Conservation (phyloP, 2,113 vertebrate genomes). For the Hystrix cristata region DNA sequence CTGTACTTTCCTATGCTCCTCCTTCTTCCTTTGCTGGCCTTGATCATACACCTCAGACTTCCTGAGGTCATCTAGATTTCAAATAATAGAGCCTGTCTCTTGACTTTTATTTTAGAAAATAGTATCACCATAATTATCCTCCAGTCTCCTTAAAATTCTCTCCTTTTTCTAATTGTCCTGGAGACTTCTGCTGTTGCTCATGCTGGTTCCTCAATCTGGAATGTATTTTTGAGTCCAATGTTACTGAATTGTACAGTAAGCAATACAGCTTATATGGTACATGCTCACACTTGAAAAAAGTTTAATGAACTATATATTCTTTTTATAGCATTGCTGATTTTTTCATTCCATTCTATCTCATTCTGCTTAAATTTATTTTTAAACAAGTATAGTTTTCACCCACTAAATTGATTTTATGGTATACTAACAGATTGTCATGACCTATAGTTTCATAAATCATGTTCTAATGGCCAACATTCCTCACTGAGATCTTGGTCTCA, state of each 20-base stretch:
- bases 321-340: neutral
- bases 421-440: neutral
- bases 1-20: neutral
- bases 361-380: constrained; percentile 20
- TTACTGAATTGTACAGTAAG: neutral
- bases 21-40: neutral
- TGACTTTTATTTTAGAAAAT: constrained; percentile 42
- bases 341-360: neutral
- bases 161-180: neutral
- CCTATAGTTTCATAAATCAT: neutral
- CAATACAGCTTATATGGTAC: neutral
- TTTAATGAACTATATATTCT: neutral
- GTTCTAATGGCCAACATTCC: neutral
- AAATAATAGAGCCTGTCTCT: neutral
- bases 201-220: neutral
- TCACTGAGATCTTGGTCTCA: constrained; percentile 35
- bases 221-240: neutral
- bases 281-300: neutral
- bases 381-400: neutral
- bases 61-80: neutral
- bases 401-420: neutral
- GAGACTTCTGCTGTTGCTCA: neutral
- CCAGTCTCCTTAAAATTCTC: neutral
- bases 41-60: neutral
- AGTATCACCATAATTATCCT: neutral